Evolutionary conservation across 2,113 vertebrate species (phyloP), one percentile per base, ranked within the genome.

Genomic region (Prinia subflava): DNA sequence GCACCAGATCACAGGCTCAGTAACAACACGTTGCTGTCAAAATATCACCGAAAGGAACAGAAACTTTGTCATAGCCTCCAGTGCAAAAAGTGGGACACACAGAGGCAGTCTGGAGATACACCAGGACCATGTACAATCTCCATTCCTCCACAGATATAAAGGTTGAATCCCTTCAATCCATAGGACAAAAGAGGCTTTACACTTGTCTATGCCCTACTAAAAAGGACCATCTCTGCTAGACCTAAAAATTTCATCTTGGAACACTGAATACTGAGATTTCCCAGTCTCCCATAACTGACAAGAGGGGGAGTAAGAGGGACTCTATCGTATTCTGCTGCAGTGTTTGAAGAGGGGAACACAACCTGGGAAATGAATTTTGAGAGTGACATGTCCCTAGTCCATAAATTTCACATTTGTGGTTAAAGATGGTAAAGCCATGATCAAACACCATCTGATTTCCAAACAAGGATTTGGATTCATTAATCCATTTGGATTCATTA

Each of bases 1-100:
- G 30, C 4, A 2, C 35, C 4, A 37, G 37, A 49, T 17, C 57
- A 35, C 0, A 0, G 55, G 20, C 44, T 59, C 37, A 41, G 83
- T 5, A 41, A 68, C 23, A 44, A 4, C 19, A 6, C 2, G 0
- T 17, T 78, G 37, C 65, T 60, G 17, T 31, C 68, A 60, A 28
- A 14, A 14, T 1, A 46, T 25, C 68, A 59, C 53, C 33, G 53
- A 71, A 39, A 71, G 53, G 30, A 83, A 80, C 25, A 57, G 84
- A 74, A 77, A 35, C 33, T 39, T 39, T 39, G 16, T 49, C 55
- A 41, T 15, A 65, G 83, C 23, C 39, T 85, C 27, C 41, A 91
- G 18, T 47, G 25, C 73, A 77, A 74, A 53, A 83, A 21, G n/a
- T 3, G 1, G 25, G 28, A 76, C 28, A 62, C 10, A n/a, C 18